Conservation (phyloP, 2,797 vertebrate genomes). For the Anisognathus igniventris region DNA sequence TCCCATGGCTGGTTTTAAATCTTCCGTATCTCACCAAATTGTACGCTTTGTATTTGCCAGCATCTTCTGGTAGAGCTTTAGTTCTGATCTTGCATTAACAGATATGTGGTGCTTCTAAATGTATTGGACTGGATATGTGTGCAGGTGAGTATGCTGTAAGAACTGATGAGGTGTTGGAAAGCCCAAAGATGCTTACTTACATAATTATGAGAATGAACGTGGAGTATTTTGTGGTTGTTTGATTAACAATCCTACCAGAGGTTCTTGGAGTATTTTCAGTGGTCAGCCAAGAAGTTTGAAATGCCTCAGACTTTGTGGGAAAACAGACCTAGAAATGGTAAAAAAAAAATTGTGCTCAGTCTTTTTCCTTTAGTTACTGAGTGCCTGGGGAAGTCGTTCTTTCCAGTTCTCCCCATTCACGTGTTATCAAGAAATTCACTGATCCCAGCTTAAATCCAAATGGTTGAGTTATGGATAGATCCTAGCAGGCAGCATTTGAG, state of each 20-base stretch:
- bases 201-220: neutral
- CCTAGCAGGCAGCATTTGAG: neutral
- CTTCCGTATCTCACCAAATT: neutral
- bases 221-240: neutral
- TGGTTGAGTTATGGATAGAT: neutral
- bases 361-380: neutral
- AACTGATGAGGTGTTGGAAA: neutral
- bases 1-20: neutral
- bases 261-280: neutral
- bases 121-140: neutral
- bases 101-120: neutral
- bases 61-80: neutral
- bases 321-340: neutral
- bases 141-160: neutral
- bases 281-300: neutral
- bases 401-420: accelerated
- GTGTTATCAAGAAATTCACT: neutral
- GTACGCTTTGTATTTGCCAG: neutral
- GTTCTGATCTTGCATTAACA: neutral
- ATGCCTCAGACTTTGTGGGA: neutral
- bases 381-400: neutral
- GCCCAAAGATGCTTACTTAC: neutral
- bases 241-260: neutral
- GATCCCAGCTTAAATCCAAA: neutral
- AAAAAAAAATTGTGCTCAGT: neutral